Conservation (phyloP, 2,113 vertebrate genomes). For the Hippoglossus stenolepis region DNA sequence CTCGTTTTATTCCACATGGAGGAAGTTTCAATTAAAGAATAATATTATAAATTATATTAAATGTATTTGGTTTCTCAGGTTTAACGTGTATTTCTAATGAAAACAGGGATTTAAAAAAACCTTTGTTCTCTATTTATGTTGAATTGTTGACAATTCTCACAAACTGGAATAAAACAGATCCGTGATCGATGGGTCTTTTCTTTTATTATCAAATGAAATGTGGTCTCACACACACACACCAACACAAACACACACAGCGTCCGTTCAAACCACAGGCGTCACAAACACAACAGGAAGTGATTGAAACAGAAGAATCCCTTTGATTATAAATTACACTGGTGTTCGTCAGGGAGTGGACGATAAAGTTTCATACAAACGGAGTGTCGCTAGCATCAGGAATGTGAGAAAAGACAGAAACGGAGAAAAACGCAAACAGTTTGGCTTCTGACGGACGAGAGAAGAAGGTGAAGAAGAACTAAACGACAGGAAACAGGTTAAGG, state of each 20-base stretch:
- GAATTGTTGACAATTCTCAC: no score
- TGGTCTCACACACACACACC: not conserved
- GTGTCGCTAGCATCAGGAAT: slow-evolving; percentile 15
- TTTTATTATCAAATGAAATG: not conserved
- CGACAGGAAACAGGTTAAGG: not conserved
- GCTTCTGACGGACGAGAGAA: not conserved
- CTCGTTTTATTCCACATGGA: no score
- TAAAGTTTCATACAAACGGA: slow-evolving; percentile 9
- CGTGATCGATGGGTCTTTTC: not conserved
- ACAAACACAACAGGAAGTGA: slow-evolving; percentile 2
- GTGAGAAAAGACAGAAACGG: not conserved
- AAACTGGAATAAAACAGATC: no score
- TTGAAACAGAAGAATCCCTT: slow-evolving; percentile 11
- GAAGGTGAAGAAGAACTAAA: not conserved
- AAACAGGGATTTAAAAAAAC: no score
- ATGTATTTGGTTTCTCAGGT: no score
- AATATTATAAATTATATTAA: no score
- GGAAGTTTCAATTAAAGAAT: no score
- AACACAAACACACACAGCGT: not conserved
- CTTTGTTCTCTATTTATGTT: no score
- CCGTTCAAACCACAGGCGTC: slow-evolving; percentile 1
- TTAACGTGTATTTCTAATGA: no score
- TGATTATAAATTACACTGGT: not conserved
- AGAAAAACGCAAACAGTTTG: not conserved
- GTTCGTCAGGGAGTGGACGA: not conserved